These are phyloP conservation scores for Strigops habroptila DNA, from an alignment of 2,113 vertebrate genomes.

Conservation along the genomic window DNA sequence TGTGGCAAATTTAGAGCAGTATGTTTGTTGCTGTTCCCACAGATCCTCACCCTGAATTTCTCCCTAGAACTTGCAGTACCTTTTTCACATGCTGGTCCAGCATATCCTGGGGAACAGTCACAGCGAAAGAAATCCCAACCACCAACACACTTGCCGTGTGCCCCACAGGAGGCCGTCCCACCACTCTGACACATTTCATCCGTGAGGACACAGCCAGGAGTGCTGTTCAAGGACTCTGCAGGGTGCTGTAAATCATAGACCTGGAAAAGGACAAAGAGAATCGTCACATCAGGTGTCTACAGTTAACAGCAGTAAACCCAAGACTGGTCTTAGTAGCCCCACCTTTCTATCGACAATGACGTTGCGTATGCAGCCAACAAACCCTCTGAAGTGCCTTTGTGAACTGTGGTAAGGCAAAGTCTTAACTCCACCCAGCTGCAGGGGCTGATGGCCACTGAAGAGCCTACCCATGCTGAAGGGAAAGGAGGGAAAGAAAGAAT, in stretches of 20 bases:
- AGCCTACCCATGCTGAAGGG: slow-evolving; percentile 57
- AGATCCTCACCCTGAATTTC: background rate
- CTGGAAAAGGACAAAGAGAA: slow-evolving; percentile 51
- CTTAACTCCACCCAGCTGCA: slow-evolving; percentile 87
- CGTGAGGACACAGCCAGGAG: slow-evolving; percentile 76
- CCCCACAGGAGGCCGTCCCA: slow-evolving; percentile 78
- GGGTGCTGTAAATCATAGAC: slow-evolving; percentile 83
- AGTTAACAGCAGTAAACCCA: background rate
- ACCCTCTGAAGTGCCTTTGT: slow-evolving; percentile 71
- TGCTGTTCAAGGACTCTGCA: slow-evolving; percentile 81
- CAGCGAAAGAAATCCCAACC: slow-evolving; percentile 86
- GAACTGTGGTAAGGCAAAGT: slow-evolving; percentile 38
- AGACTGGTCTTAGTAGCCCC: background rate
- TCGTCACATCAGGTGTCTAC: background rate
- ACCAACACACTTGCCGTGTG: slow-evolving; percentile 78
- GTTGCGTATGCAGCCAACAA: slow-evolving; percentile 84
- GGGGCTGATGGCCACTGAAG: slow-evolving; percentile 81
- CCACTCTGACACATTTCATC: slow-evolving; percentile 79
- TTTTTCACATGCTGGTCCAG: slow-evolving; percentile 80
- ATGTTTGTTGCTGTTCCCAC: background rate
- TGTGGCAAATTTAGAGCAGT: background rate
- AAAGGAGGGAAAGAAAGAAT: background rate
- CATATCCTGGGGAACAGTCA: slow-evolving; percentile 81
- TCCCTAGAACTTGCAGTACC: slow-evolving; percentile 60
- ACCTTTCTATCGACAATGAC: slow-evolving; percentile 86